Evolutionary conservation across 2,888 invertebrate genomes (phyloP).

Genomic region (Busseola fusca): DNA sequence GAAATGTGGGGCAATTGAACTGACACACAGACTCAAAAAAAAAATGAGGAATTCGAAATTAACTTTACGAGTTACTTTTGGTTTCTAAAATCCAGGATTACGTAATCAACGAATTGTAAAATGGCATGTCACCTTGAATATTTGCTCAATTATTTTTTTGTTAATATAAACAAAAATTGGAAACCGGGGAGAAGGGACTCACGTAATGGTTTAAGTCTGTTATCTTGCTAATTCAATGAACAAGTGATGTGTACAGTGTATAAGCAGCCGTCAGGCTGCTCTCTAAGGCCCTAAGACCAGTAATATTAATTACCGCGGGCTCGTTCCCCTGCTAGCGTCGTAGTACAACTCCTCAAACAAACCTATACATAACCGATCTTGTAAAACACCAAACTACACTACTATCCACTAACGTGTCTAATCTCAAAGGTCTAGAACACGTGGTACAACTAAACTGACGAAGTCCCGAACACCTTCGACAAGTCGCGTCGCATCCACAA

Average conservation of each 20-base stretch:
- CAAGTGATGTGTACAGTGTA: no score
- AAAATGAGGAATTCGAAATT: neutral
- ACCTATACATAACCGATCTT: slow-evolving; percentile 90
- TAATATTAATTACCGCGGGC: slow-evolving; percentile 64
- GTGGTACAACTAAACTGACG: no score
- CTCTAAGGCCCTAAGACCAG: neutral
- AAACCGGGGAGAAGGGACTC: no score
- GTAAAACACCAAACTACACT: neutral
- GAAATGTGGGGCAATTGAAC: slow-evolving; percentile 1
- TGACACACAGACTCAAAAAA: neutral
- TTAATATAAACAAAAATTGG: neutral
- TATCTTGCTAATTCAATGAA: neutral
- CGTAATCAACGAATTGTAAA: neutral
- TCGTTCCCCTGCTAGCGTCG: slow-evolving; percentile 91
- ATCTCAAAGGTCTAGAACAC: neutral
- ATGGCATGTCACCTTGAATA: neutral
- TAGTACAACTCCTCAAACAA: slow-evolving; percentile 92
- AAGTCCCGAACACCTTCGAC: no score
- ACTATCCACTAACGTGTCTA: neutral
- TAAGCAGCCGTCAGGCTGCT: no score
- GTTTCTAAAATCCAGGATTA: neutral
- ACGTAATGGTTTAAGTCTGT: no score
- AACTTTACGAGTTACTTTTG: neutral
- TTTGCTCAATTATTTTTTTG: neutral
- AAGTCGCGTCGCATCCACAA: no score